A percentile compares a stretch with the other conserved stretches of the same genome.
phyloP scores from a whole-genome alignment of 2,888 invertebrate genomes.

The Beris morrisii region DNA sequence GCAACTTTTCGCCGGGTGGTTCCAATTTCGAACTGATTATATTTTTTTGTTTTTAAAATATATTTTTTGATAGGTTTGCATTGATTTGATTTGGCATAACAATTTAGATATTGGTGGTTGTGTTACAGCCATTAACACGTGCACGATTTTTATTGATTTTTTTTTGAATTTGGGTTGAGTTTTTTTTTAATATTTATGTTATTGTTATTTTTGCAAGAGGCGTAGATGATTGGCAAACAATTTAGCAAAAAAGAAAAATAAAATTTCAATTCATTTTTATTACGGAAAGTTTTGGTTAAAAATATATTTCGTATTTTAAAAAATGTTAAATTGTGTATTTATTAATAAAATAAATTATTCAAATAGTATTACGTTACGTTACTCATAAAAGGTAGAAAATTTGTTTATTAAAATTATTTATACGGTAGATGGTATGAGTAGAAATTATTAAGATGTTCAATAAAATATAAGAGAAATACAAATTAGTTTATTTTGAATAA shows the following conservation, averaged over 20 bases:
- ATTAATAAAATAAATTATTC: too few species aligned
- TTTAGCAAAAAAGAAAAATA: constrained; percentile 16
- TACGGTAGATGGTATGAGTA: too few species aligned
- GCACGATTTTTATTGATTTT: constrained; percentile 17
- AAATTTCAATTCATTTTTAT: constrained; percentile 4
- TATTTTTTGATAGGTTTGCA: constrained; percentile 12
- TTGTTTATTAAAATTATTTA: too few species aligned
- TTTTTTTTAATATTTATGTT: constrained; percentile 5
- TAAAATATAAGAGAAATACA: constrained; percentile 1
- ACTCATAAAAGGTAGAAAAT: constrained; percentile 1
- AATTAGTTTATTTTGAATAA: constrained; percentile 1
- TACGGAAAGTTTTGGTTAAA: background rate
- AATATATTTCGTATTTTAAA: too few species aligned
- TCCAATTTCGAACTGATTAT: constrained; percentile 49
- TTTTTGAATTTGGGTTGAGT: background rate
- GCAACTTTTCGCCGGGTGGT: constrained; percentile 46
- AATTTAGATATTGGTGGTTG: constrained; percentile 7
- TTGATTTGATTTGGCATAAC: constrained; percentile 20
- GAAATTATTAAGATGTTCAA: background rate
- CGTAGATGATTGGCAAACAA: constrained; percentile 18
- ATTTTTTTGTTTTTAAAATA: constrained; percentile 34
- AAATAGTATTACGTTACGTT: too few species aligned
- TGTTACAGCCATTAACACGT: constrained; percentile 19
- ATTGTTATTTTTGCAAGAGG: constrained; percentile 27
- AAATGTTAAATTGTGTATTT: too few species aligned